Conservation (phyloP, 2,888 invertebrate genomes). For the Rhagonycha lutea region DNA sequence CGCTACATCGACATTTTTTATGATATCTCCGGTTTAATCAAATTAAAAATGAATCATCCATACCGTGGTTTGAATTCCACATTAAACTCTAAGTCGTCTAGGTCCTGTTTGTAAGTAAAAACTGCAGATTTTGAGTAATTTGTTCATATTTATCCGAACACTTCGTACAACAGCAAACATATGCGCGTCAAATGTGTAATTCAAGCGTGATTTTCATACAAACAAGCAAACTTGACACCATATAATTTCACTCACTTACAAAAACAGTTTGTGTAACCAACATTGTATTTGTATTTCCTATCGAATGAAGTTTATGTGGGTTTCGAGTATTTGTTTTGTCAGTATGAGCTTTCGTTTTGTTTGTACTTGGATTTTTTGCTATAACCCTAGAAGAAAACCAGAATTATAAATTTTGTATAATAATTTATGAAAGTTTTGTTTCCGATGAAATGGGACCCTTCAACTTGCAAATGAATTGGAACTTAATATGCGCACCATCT, state of each 20-base stretch:
- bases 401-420: not conserved
- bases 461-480: not conserved
- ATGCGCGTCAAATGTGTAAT: not conserved
- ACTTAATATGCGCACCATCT: not conserved
- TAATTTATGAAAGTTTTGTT: not conserved
- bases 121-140: too few relatives aligned
- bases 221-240: not conserved
- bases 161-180: too few relatives aligned
- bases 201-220: not conserved
- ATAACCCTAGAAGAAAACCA: not conserved
- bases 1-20: too few relatives aligned
- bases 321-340: constrained; percentile 6
- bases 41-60: too few relatives aligned
- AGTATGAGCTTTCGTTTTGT: constrained; percentile 10
- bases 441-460: not conserved
- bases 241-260: not conserved
- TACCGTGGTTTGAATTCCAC: too few relatives aligned
- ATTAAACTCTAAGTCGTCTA: too few relatives aligned
- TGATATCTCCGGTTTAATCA: too few relatives aligned
- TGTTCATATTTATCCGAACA: too few relatives aligned
- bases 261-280: not conserved
- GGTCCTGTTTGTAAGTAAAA: too few relatives aligned
- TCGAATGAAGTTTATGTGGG: constrained; percentile 20
- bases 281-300: constrained; percentile 22
- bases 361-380: not conserved